Base-by-base conservation (phyloP, 2,888 invertebrate genomes). In the Leptopilina syphax region DNA sequence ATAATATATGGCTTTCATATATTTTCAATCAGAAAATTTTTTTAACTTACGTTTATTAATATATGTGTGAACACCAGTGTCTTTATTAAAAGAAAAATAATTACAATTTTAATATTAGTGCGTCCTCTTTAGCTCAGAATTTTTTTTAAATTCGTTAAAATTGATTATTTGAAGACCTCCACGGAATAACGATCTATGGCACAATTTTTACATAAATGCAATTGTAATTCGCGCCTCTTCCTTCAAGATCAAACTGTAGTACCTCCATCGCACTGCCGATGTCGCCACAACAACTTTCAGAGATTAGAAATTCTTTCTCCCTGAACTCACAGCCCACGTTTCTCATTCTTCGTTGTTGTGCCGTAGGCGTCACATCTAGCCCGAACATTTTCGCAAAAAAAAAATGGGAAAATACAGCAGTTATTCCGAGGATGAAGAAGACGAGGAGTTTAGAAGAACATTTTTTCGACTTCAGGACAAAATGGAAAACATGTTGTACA, bases 171-270 rank as follows among this genome's bases (percentile, higher is more conserved):
- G 18, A 18, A 18, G 18, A 18, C 18, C 18, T 18, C 18, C 18
- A 18, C 18, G 18, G 18, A 18, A 18, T 18, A 18, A 18, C 18
- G 18, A 18, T 18, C 18, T 18, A 18, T 18, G 18, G 18, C 18
- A 18, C 18, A 18, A 18, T 18, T 18, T 18, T 18, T 18, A 18
- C 18, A 18, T 18, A 18, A 18, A 18, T 18, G 18, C 18, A 34
- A 60, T 60, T 60, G 60, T 60, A 60, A 3, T 60, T 60, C 60
- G 60, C 60, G 60, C 60, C 60, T 60, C 60, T 60, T 60, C 60
- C 6, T 60, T 60, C 60, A 4, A 60, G 60, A 60, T 60, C 60
- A 60, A 60, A 60, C 0, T n/a, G 57, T 60, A 60, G 60, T 60
- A 60, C 60, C 60, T 60, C 18, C n/a, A 60, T 60, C 60, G 60